phyloP scores from a whole-genome alignment of 2,888 invertebrate species.

The Cheilosia pagana region DNA sequence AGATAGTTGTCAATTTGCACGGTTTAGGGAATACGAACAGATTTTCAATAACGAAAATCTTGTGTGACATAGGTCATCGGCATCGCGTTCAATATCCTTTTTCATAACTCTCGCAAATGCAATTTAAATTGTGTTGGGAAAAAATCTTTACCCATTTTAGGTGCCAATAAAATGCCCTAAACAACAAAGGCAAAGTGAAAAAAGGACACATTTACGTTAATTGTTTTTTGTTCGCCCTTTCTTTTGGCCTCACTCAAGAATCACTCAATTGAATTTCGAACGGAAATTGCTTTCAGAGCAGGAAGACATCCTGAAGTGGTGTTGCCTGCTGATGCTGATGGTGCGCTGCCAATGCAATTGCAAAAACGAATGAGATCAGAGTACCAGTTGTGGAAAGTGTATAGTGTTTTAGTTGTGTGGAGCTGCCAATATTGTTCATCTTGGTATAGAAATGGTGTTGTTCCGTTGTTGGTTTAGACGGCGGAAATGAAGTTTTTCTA shows the following conservation, averaged over 20 bases:
- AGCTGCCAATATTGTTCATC: slow-evolving; percentile 49
- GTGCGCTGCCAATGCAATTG: slow-evolving; percentile 40
- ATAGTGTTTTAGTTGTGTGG: slow-evolving; percentile 14
- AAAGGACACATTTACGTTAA: slow-evolving; percentile 1
- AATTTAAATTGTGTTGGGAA: not conserved
- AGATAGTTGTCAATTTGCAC: too few relatives aligned
- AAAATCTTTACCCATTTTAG: not conserved
- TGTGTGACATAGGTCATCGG: too few relatives aligned
- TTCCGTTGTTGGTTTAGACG: slow-evolving; percentile 46
- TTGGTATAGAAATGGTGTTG: slow-evolving; percentile 45
- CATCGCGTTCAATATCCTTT: too few relatives aligned
- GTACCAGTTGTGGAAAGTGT: slow-evolving; percentile 6
- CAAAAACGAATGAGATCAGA: slow-evolving; percentile 25
- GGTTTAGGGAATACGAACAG: too few relatives aligned
- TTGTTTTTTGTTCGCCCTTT: slow-evolving; percentile 19
- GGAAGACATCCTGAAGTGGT: slow-evolving; percentile 65
- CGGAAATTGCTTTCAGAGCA: slow-evolving; percentile 71
- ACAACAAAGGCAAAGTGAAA: not conserved
- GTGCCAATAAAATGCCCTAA: not conserved
- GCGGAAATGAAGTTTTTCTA: slow-evolving; percentile 60
- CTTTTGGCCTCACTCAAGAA: slow-evolving; percentile 45
- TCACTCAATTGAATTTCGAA: slow-evolving; percentile 71
- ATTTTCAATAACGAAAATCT: too few relatives aligned
- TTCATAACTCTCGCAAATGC: too few relatives aligned
- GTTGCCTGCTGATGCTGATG: slow-evolving; percentile 31